A percentile compares a stretch with the other conserved stretches of the same genome.
phyloP scores from a whole-genome alignment of 2,113 vertebrate genomes.

The Canis aureus region DNA sequence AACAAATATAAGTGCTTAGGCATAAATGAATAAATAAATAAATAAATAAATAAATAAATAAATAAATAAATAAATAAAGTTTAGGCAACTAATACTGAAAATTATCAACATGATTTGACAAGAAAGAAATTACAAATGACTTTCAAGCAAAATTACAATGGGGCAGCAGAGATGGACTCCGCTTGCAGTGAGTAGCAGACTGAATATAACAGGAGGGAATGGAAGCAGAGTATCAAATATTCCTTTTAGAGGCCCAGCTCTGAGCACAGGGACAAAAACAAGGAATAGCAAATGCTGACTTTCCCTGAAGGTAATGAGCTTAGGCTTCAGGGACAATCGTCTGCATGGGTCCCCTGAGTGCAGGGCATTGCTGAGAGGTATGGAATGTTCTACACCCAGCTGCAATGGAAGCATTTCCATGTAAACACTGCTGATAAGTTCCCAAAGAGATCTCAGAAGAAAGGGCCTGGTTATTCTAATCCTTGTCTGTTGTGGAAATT shows the following conservation, averaged over 20 bases:
- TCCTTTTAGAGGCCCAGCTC: neutral
- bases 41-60: too few species aligned
- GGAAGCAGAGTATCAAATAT: neutral
- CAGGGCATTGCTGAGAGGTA: neutral
- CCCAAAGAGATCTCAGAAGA: neutral
- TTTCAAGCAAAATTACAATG: neutral
- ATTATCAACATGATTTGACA: neutral
- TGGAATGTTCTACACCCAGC: neutral
- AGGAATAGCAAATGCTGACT: neutral
- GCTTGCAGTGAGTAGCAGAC: neutral
- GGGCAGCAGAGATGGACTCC: neutral
- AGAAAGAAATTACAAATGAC: neutral
- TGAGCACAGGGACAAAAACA: neutral
- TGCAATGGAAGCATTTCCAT: neutral
- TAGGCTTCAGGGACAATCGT: neutral
- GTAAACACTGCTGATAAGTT: neutral
- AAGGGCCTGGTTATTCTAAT: neutral
- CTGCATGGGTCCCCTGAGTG: neutral
- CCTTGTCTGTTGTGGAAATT: neutral
- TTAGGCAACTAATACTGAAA: neutral
- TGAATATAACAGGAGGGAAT: neutral
- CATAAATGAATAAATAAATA: too few species aligned
- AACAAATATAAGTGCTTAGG: neutral
- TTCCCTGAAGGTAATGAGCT: neutral
- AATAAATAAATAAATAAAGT: neutral